These are phyloP conservation scores for Picathartes gymnocephalus DNA, from an alignment of 2,113 vertebrate genomes.

Conservation along the genomic window DNA sequence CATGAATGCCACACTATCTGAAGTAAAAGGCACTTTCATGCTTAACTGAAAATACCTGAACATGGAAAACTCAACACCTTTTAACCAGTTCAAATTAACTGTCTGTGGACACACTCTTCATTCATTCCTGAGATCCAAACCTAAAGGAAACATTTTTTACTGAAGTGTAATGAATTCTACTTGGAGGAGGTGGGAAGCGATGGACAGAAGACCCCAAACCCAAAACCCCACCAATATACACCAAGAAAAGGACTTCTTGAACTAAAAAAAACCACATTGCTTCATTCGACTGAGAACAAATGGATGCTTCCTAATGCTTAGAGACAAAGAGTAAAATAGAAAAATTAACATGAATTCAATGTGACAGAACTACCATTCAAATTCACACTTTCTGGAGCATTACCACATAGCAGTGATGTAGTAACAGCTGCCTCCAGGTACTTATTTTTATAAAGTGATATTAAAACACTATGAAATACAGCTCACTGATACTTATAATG, in stretches of 20 bases:
- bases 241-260: neutral
- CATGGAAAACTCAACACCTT: slow-evolving; percentile 45
- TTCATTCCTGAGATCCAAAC: neutral
- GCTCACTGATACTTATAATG: neutral
- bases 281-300: neutral
- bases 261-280: neutral
- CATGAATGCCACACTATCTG: slow-evolving; percentile 56
- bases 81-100: slow-evolving; percentile 9
- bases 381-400: neutral
- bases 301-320: neutral
- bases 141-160: slow-evolving; percentile 1
- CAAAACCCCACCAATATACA: neutral
- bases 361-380: neutral
- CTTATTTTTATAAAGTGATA: neutral
- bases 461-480: neutral
- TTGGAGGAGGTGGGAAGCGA: neutral
- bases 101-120: neutral
- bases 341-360: neutral
- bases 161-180: neutral
- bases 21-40: slow-evolving; percentile 61
- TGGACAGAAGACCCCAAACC: neutral
- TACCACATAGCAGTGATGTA: neutral
- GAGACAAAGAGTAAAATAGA: neutral
- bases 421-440: neutral
- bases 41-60: slow-evolving; percentile 52